Evolutionary conservation across 1,140 invertebrate genomes (phyloP), one percentile per base, ranked within the genome.

Genomic region (Camponotus vicinus): DNA sequence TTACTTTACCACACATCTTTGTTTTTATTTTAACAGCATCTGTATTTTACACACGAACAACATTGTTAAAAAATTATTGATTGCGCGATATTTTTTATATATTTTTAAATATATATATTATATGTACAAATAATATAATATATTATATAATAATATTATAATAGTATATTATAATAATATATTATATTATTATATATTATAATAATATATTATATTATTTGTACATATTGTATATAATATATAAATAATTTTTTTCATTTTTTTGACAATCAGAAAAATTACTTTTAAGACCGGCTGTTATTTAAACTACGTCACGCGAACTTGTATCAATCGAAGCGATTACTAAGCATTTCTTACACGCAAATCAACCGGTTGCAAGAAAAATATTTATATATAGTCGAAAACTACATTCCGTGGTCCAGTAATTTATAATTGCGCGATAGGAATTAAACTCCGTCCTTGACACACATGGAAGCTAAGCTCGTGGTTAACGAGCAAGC

Each of bases 401-500:
- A 70, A 80, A 82, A 59, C 15, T 59, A 70, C 40, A 45, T 82
- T 59, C 27, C 64, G 52, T 34, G 67, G 37, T 73, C 67, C 52
- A 59, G 40, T 73, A 82, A 61, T 42, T 61, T 27, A 59, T 71
- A 82, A 82, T 71, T 59, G 5, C 52, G 37, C 67, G 40, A 59
- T 71, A 71, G 15, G 34, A 71, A 42, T 15, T 71, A 57, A 82
- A 82, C 21, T 42, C 5, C 2, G 52, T 71, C 78, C 78, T 82
- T 71, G 78, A 71, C 66, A 71, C 27, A 70, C 52, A 70, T 37
- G 76, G 61, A 40, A 49, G 52, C 40, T 37, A 13, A 27, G 27
- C 27, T 27, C 27, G 27, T 1, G 21, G 34, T 82, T 70, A 70
- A 70, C 66, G 78, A 80, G 78, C 42, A 21, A 55, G 40, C 49